A percentile compares a stretch with the other conserved stretches of the same genome.
Evolutionary conservation across 2,797 vertebrate species (phyloP).

Genomic region (Rallus crepitans): DNA sequence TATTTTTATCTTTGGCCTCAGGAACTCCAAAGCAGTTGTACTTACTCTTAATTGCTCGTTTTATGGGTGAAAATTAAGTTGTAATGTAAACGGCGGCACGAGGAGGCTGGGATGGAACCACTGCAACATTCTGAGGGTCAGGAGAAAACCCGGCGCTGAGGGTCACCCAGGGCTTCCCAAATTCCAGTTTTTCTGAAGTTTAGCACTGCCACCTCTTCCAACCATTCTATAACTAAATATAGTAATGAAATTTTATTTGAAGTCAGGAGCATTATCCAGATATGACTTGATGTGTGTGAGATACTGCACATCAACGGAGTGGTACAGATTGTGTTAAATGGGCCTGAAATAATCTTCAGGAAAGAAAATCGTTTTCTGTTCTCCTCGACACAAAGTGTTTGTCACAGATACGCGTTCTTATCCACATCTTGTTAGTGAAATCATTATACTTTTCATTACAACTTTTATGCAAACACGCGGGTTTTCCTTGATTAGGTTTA

Average conservation of each 20-base stretch:
- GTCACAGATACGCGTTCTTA: constrained; percentile 74
- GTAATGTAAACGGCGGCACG: not conserved
- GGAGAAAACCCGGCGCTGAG: not conserved
- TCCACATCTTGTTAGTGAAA: constrained; percentile 76
- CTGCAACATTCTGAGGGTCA: not conserved
- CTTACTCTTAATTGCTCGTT: constrained; percentile 64
- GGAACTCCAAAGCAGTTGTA: constrained; percentile 50
- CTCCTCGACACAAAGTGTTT: constrained; percentile 80
- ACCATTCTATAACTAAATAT: constrained; percentile 70
- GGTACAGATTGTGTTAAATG: constrained; percentile 93
- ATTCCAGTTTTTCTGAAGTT: constrained; percentile 59
- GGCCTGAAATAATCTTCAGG: constrained; percentile 88
- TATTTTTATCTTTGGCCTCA: constrained; percentile 56
- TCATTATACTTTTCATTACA: constrained; percentile 76
- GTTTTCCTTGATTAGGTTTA: constrained; percentile 80
- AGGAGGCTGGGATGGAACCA: not conserved
- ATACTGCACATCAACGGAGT: constrained; percentile 81
- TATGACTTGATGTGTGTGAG: constrained; percentile 68
- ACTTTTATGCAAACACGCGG: constrained; percentile 72
- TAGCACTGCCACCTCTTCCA: constrained; percentile 56
- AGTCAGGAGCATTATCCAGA: constrained; percentile 68
- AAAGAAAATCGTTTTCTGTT: constrained; percentile 83
- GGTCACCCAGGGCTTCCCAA: constrained; percentile 1
- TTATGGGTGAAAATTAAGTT: constrained; percentile 56
- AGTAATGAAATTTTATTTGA: constrained; percentile 76